Evolutionary conservation across 2,113 vertebrate species (phyloP).

Genomic region (Epinephelus fuscoguttatus): DNA sequence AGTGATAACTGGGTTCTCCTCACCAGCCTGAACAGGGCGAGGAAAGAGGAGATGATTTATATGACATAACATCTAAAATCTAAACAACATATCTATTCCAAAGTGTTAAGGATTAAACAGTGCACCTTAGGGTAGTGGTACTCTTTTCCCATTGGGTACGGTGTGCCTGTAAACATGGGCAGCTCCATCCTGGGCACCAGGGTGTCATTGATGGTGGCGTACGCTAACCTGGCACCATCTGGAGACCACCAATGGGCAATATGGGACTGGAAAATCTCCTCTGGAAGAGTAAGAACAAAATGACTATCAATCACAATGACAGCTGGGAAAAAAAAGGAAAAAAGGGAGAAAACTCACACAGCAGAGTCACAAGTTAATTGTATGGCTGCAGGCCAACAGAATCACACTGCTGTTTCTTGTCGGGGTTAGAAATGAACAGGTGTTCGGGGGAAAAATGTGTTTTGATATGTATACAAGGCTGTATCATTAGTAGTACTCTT

Average conservation of each 20-base stretch:
- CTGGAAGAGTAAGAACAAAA: constrained; percentile 76
- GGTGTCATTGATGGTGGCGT: constrained; percentile 95
- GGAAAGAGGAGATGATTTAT: background rate
- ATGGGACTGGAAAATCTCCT: constrained; percentile 95
- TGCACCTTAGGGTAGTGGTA: constrained; percentile 97
- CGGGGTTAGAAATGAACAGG: background rate
- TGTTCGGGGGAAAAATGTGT: background rate
- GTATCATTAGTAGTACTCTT: background rate
- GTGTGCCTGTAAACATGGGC: constrained; percentile 89
- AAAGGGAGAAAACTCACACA: background rate
- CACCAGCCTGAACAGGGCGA: constrained; percentile 86
- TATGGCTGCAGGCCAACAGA: constrained; percentile 22
- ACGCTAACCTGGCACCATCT: constrained; percentile 93
- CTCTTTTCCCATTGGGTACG: constrained; percentile 90
- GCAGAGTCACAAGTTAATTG: constrained; percentile 5
- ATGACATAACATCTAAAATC: background rate
- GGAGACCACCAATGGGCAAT: constrained; percentile 99
- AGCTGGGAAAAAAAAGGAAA: background rate
- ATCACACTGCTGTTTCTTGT: background rate
- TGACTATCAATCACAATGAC: constrained; percentile 3
- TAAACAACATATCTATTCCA: background rate
- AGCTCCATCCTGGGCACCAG: constrained; percentile 96
- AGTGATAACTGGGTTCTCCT: constrained; percentile 94
- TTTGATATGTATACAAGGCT: constrained; percentile 12
- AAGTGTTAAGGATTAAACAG: background rate